Evolutionary conservation across 2,113 vertebrate genomes (phyloP), one percentile per base, ranked within the genome.

Genomic region (Caracal caracal): DNA sequence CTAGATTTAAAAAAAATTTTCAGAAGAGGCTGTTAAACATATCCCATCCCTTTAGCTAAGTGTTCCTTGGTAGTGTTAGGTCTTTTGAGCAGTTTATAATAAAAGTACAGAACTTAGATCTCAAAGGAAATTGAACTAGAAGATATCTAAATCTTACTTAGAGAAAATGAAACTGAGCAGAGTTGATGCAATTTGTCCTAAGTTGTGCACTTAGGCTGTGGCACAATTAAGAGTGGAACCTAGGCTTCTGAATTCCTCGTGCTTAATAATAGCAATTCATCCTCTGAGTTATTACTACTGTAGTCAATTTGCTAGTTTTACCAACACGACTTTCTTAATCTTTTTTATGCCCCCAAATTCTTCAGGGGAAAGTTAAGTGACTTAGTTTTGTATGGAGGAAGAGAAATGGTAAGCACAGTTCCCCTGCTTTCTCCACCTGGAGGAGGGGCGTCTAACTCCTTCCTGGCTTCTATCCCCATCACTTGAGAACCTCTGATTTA

Each of bases 161-260:
- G 79, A 83, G 93, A 96, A 97, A 97, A 87, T 97, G 96, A 95
- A 96, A 97, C 91, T 94, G 85, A 65, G 47, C 11, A 51, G 63
- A 35, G 4, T 66, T 88, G 78, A 49, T 82, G 28, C 19, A 63
- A 3, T 94, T 91, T 93, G 71, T 88, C 33, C 6, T 56, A 8
- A 28, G 28, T 78, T 13, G 2, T 65, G 65, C 16, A 82, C 0
- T 95, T 78, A 47, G 30, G 75, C 30, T 95, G 26, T 93, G 71
- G 35, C 12, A 65, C 81, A 92, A 1, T 88, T 82, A 93, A 35
- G 22, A 56, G 24, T 75, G 47, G 43, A 86, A 88, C 11, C 43
- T 37, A 81, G 24, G 3, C 26, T 86, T 87, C 47, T 94, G 73
- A 79, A 68, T 93, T 93, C 28, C 65, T 82, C 3, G 12, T 79